Conservation (phyloP, 2,888 invertebrate species). For the Mesoligia furuncula region DNA sequence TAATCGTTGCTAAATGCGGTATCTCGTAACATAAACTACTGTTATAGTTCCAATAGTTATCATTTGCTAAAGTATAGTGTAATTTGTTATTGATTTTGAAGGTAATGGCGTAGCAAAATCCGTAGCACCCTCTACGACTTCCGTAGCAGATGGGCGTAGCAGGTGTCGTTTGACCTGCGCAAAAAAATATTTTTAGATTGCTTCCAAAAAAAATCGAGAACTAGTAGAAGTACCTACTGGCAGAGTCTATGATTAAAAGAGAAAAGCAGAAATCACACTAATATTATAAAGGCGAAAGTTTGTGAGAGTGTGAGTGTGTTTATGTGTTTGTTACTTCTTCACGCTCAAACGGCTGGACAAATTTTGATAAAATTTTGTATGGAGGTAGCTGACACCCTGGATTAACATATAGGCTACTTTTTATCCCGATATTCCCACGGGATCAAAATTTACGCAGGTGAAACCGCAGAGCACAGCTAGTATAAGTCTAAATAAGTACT, state of each 20-base stretch:
- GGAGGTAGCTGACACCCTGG: too few species aligned
- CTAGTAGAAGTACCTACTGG: too few species aligned
- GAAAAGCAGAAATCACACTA: not conserved
- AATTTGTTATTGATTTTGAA: constrained; percentile 25
- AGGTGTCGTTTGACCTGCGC: constrained; percentile 4
- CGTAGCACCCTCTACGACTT: constrained; percentile 46
- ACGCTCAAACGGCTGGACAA: too few species aligned
- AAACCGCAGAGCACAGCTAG: too few species aligned
- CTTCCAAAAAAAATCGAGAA: not conserved
- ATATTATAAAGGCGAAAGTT: too few species aligned
- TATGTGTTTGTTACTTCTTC: too few species aligned
- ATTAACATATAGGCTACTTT: too few species aligned
- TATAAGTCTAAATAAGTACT: not conserved
- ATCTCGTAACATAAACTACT: constrained; percentile 31
- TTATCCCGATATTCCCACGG: too few species aligned
- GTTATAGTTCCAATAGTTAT: constrained; percentile 15
- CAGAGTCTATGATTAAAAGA: not conserved
- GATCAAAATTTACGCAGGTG: too few species aligned
- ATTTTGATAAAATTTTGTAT: too few species aligned
- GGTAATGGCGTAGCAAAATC: constrained; percentile 21
- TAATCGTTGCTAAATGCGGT: constrained; percentile 51
- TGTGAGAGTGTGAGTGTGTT: too few species aligned
- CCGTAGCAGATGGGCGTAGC: constrained; percentile 45
- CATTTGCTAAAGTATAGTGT: constrained; percentile 14
- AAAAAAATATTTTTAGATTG: not conserved